Evolutionary conservation across 1,140 invertebrate genomes (phyloP), one percentile per base, ranked within the genome.

Genomic region (Drosophila lacertosa): DNA sequence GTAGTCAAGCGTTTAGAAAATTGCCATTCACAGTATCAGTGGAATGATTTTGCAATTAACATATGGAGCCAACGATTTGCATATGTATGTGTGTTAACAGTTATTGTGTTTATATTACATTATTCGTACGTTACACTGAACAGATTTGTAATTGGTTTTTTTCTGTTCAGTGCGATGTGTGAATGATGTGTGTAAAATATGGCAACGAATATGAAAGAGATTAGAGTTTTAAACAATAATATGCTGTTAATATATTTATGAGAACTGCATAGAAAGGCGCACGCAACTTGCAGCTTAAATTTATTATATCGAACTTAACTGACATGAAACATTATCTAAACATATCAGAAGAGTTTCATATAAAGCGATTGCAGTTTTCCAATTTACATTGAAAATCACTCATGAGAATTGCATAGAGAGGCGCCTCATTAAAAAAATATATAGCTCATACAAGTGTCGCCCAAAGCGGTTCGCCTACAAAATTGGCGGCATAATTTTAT

Each of bases 401-500:
- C n/a, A 35, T 11, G 15, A 9, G 16, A 40, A 40, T 18, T 7
- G 1, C 16, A 24, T 22, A 44, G 20, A 44, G 13, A 22, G 18
- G 42, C 22, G 1, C 2, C 22, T 3, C 2, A 13, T 13, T 7
- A n/a, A 22, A 11, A 7, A 2, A 0, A 29, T 15, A 40, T 11
- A 29, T 13, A 79, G 75, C 44, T 62, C 69, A 78, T 74, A 55
- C 44, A 50, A 62, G 53, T 59, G 70, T 79, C 75, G 69, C 63
- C 53, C n/a, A 20, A 6, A 9, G 37, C 10, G 39, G 48, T 10
- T 60, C 13, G 10, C 10, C 13, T 10, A n/a, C 9, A 37, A 39
- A 60, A 40, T 20, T 32, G 26, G 51, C 22, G 33, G 45, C 24
- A 70, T 53, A 59, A 67, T 72, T 66, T 60, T 40, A 60, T 72